Conservation (phyloP, 1,140 invertebrate species). For the Achroia grisella region DNA sequence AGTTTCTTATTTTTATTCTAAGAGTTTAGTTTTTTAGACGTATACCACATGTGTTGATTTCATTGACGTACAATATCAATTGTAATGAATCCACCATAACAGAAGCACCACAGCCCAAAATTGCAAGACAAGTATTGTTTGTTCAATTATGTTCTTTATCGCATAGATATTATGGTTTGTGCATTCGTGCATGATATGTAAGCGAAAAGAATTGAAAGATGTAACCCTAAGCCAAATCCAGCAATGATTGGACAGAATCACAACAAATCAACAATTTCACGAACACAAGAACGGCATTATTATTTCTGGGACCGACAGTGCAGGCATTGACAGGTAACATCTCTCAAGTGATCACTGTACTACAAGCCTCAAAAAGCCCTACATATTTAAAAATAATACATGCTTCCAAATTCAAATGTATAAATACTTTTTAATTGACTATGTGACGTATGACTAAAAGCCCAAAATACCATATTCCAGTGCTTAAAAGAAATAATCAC, state of each 20-base stretch:
- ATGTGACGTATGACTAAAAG: slow-evolving; percentile 18
- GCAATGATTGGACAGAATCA: slow-evolving; percentile 43
- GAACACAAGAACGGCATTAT: not conserved
- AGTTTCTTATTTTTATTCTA: no score
- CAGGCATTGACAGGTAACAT: slow-evolving; percentile 63
- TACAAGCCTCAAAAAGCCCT: slow-evolving; percentile 16
- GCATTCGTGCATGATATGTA: slow-evolving; percentile 11
- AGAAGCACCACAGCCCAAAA: not conserved
- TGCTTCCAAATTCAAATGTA: not conserved
- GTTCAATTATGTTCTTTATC: not conserved
- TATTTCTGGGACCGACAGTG: slow-evolving; percentile 36
- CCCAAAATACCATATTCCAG: no score
- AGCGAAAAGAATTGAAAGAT: slow-evolving; percentile 51
- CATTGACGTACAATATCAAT: not conserved
- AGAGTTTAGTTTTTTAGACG: no score
- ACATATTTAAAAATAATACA: no score
- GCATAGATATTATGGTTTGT: not conserved
- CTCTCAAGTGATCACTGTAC: slow-evolving; percentile 58
- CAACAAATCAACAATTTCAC: not conserved
- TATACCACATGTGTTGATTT: no score
- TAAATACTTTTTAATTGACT: not conserved
- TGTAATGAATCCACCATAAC: not conserved
- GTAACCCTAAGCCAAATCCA: slow-evolving; percentile 49
- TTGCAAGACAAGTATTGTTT: no score
- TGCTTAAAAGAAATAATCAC: slow-evolving; percentile 7